A percentile compares a stretch with the other conserved stretches of the same genome.
phyloP scores from a whole-genome alignment of 2,888 invertebrate species.

The Brachypalpus laphriformis region DNA sequence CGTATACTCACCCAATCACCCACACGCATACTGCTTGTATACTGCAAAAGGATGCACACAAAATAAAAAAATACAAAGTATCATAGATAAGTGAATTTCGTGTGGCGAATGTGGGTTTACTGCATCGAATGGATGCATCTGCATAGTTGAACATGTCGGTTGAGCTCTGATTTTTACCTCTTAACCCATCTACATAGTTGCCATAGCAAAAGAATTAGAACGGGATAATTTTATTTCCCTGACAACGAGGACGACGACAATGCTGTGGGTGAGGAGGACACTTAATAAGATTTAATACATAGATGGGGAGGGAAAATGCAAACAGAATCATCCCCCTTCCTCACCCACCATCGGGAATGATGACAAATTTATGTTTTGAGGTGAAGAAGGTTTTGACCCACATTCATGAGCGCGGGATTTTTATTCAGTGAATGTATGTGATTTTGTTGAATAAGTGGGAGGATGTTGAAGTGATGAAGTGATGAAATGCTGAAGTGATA shows the following conservation, averaged over 20 bases:
- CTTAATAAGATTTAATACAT: conserved; percentile 60
- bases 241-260: background rate
- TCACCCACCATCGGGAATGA: background rate
- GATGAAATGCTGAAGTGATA: background rate
- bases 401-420: conserved; percentile 32
- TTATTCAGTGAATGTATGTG: conserved; percentile 11
- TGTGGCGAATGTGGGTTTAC: conserved; percentile 39
- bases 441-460: background rate
- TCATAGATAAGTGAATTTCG: conserved; percentile 60
- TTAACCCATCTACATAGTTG: conserved; percentile 12
- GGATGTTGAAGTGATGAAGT: background rate
- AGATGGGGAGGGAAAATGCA: conserved; percentile 37
- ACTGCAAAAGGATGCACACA: background rate
- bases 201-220: conserved; percentile 55
- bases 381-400: conserved; percentile 70
- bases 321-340: conserved; percentile 32
- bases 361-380: conserved; percentile 65
- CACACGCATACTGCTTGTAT: background rate
- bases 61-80: conserved; percentile 18
- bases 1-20: conserved; percentile 77
- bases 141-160: conserved; percentile 29
- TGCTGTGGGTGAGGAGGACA: background rate
- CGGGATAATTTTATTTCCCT: conserved; percentile 53
- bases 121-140: conserved; percentile 20
- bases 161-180: conserved; percentile 46